These are phyloP conservation scores for Sphecodes monilicornis DNA, from an alignment of 2,888 invertebrate genomes.

Conservation along the genomic window DNA sequence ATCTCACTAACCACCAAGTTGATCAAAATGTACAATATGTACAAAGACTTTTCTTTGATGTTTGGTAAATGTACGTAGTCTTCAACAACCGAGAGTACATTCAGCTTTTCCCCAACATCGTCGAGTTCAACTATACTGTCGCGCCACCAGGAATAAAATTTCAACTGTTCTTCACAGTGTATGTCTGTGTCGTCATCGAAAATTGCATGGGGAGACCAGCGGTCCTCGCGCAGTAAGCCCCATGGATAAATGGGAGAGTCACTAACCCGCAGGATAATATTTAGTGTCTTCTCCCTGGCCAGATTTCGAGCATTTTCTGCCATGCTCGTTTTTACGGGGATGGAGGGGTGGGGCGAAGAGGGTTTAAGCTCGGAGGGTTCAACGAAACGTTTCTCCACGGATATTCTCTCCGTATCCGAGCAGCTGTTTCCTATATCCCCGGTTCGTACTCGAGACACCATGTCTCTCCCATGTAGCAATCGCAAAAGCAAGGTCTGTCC, in stretches of 20 bases:
- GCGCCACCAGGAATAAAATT: background rate
- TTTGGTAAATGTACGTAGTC: too few relatives aligned
- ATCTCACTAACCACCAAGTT: background rate
- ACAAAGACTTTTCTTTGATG: too few relatives aligned
- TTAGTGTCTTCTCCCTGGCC: background rate
- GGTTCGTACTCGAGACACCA: background rate
- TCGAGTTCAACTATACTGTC: background rate
- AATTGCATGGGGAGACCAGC: background rate
- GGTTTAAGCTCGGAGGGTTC: background rate
- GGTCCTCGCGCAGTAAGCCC: background rate
- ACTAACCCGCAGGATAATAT: background rate
- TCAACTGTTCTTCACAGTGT: background rate
- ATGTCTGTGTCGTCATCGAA: background rate
- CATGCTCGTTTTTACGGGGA: background rate
- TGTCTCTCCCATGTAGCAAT: constrained; percentile 21
- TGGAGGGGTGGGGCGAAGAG: background rate
- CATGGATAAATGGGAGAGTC: background rate
- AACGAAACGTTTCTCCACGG: constrained; percentile 7
- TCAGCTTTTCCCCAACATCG: background rate
- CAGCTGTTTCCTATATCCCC: constrained; percentile 44
- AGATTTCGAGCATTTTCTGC: constrained; percentile 3
- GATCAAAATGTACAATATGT: background rate
- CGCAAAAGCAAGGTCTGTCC: constrained; percentile 34
- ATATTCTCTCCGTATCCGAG: constrained; percentile 18
- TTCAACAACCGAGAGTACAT: too few relatives aligned